These are phyloP conservation scores for Tetramorium parvispinum DNA, from an alignment of 1,140 invertebrate genomes.

Conservation along the genomic window DNA sequence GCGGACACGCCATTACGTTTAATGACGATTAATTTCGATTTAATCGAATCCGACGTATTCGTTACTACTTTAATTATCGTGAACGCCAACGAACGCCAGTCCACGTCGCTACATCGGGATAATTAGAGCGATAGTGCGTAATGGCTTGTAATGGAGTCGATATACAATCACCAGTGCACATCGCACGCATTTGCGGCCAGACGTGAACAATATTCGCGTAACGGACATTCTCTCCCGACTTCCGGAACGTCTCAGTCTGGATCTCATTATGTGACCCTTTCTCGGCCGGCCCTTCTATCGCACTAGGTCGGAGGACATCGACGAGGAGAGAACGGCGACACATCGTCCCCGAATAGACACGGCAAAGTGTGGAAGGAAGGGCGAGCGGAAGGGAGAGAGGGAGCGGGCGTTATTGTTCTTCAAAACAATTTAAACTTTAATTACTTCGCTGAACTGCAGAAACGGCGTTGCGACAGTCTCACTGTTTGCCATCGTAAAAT, in stretches of 20 bases:
- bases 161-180: slow-evolving; percentile 37
- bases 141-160: slow-evolving; percentile 59
- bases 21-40: slow-evolving; percentile 65
- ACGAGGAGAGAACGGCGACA: slow-evolving; percentile 54
- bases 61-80: slow-evolving; percentile 64
- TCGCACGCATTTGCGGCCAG: slow-evolving; percentile 30
- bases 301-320: slow-evolving; percentile 16
- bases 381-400: neutral
- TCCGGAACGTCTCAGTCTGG: slow-evolving; percentile 61
- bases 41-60: slow-evolving; percentile 68
- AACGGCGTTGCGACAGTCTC: slow-evolving; percentile 80
- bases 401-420: slow-evolving; percentile 78
- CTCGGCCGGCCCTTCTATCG: neutral
- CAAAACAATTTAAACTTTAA: slow-evolving; percentile 82
- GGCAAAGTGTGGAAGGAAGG: neutral
- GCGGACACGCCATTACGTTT: slow-evolving; percentile 13
- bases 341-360: slow-evolving; percentile 28
- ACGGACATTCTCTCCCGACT: slow-evolving; percentile 51
- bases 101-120: slow-evolving; percentile 61
- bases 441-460: slow-evolving; percentile 81
- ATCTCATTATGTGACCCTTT: slow-evolving; percentile 28
- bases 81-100: neutral
- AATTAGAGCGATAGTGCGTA: slow-evolving; percentile 71
- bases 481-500: slow-evolving; percentile 81
- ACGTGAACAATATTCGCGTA: slow-evolving; percentile 20